phyloP scores from a whole-genome alignment of 2,113 vertebrate species.

The Halichoerus grypus region DNA sequence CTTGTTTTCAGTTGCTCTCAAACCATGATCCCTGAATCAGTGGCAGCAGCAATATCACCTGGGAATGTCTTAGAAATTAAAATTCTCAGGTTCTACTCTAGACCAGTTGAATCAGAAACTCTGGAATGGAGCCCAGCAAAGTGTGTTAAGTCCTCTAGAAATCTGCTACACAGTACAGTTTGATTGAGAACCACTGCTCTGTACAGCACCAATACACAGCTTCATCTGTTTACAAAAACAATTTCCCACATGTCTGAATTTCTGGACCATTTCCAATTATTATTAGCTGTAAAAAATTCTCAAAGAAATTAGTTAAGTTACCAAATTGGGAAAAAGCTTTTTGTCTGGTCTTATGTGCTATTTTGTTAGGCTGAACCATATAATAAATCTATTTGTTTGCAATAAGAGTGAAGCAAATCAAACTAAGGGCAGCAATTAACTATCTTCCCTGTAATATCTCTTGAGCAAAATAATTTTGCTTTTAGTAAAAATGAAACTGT shows the following conservation, averaged over 20 bases:
- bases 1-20: constrained; percentile 30
- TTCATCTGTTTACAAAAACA: constrained; percentile 74
- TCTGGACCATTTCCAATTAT: constrained; percentile 75
- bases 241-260: constrained; percentile 67
- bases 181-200: neutral
- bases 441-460: neutral
- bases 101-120: neutral
- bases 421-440: constrained; percentile 66
- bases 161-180: neutral
- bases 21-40: neutral
- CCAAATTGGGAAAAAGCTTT: neutral
- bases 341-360: neutral
- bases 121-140: neutral
- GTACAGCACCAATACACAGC: constrained; percentile 44
- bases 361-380: constrained; percentile 65
- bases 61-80: constrained; percentile 45
- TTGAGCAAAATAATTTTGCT: constrained; percentile 74
- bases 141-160: neutral
- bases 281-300: constrained; percentile 67
- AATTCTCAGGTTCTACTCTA: neutral
- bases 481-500: constrained; percentile 50
- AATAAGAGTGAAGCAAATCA: neutral
- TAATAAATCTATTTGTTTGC: constrained; percentile 60
- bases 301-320: constrained; percentile 23
- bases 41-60: neutral